Evolutionary conservation across 2,888 invertebrate species (phyloP), one percentile per base, ranked within the genome.

Genomic region (Coleophora flavipennella): DNA sequence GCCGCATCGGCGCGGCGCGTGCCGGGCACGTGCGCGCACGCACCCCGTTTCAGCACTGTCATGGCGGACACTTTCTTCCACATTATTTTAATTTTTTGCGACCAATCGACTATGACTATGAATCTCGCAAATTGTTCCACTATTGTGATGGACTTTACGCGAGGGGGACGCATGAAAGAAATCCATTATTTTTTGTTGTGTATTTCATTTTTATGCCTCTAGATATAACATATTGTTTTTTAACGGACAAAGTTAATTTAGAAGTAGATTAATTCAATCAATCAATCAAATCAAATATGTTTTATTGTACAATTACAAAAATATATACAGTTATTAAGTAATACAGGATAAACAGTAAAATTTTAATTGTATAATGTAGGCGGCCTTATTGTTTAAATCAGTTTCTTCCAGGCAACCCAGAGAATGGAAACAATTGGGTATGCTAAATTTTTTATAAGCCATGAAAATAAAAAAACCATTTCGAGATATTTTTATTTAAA

Each of bases 61-160:
- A 80, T 70, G 75, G 71, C 71, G 57, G 71, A 67, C 66, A 57
- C 64, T 60, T 61, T 65, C 68, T 64, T 62, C 55, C 49, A 49
- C 55, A 20, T 20, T 20, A 20, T 32, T 66, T 58, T 66, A 65
- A 63, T 58, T 57, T 62, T 59, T 46, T 46, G 55, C 50, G 55
- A 62, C 62, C 69, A 68, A 69, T 68, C 62, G 66, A 63, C 68
- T 72, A 63, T 68, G 60, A 63, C 48, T 20, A 20, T 20, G 29
- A 29, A 56, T 59, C 57, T 54, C 65, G 65, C 70, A 77, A 79
- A 77, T 75, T 79, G 63, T 75, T 69, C 51, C 57, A 73, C 74
- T 73, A 72, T 77, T 78, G 68, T 71, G 48, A 49, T 38, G 48
- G 50, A 56, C 62, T 55, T 57, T 56, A 47, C 53, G 43, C 46